These are phyloP conservation scores for Lobophora halterata DNA, from an alignment of 2,888 invertebrate species.

Conservation along the genomic window DNA sequence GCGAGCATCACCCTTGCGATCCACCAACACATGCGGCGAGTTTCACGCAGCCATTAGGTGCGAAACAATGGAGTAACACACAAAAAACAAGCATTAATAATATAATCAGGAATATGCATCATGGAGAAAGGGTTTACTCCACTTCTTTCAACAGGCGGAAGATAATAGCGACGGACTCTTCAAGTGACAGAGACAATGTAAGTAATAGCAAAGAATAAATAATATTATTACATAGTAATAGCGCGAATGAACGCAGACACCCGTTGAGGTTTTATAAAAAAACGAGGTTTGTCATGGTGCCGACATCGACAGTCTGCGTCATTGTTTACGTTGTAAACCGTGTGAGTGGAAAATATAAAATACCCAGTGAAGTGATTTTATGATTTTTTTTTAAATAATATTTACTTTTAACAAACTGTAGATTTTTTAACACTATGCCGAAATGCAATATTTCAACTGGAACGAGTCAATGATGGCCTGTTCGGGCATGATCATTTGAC, in stretches of 20 bases:
- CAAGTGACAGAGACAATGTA: conserved; percentile 57
- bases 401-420: no score
- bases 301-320: conserved; percentile 8
- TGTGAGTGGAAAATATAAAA: conserved; percentile 1
- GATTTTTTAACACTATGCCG: no score
- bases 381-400: no score
- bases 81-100: conserved; percentile 79
- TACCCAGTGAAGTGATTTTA: not conserved
- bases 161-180: conserved; percentile 63
- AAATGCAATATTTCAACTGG: no score
- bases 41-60: conserved; percentile 69
- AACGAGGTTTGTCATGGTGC: conserved; percentile 13
- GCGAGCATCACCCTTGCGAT: conserved; percentile 74
- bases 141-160: conserved; percentile 54
- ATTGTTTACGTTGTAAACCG: conserved; percentile 25
- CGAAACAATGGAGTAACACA: conserved; percentile 70
- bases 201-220: no score
- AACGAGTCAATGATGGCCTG: conserved; percentile 7
- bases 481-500: conserved; percentile 10
- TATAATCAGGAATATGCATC: conserved; percentile 79
- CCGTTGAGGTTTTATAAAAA: conserved; percentile 25
- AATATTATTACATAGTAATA: no score
- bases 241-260: conserved; percentile 43
- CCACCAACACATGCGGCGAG: conserved; percentile 70
- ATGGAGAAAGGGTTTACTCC: conserved; percentile 54